These are phyloP conservation scores for Hiodon tergisus DNA, from an alignment of 2,113 vertebrate species.

Conservation along the genomic window DNA sequence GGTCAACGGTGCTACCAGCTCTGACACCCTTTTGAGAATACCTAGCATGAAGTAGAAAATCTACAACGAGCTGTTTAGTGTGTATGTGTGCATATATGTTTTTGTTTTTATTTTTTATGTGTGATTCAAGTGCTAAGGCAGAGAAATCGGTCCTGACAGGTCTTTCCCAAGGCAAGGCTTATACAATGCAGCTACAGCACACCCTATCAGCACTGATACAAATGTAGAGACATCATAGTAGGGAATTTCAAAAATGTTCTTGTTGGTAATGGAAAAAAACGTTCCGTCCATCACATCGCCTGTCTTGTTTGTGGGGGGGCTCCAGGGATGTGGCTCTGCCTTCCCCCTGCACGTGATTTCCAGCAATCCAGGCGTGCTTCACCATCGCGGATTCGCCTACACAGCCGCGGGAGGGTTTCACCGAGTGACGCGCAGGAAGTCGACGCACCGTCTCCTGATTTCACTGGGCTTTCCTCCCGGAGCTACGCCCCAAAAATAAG, in stretches of 20 bases:
- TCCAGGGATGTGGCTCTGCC: background rate
- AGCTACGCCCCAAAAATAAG: background rate
- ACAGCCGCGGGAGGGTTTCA: background rate
- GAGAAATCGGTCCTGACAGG: background rate
- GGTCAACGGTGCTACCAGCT: no score
- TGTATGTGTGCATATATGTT: background rate
- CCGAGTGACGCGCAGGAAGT: background rate
- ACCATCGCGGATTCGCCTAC: background rate
- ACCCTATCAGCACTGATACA: background rate
- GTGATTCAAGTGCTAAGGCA: background rate
- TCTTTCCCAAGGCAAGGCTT: background rate
- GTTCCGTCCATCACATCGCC: background rate
- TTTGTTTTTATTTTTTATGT: background rate
- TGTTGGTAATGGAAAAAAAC: background rate
- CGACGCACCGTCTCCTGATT: background rate
- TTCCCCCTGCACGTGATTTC: background rate
- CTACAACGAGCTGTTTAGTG: background rate
- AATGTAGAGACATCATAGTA: background rate
- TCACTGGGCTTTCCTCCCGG: slow-evolving; percentile 4
- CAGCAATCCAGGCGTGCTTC: no score
- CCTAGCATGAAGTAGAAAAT: no score
- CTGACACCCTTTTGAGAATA: no score
- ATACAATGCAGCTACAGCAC: background rate
- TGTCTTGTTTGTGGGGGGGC: background rate
- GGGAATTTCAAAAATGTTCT: no score